Conservation (phyloP, 1,140 invertebrate genomes). For the Drosophila nannoptera region DNA sequence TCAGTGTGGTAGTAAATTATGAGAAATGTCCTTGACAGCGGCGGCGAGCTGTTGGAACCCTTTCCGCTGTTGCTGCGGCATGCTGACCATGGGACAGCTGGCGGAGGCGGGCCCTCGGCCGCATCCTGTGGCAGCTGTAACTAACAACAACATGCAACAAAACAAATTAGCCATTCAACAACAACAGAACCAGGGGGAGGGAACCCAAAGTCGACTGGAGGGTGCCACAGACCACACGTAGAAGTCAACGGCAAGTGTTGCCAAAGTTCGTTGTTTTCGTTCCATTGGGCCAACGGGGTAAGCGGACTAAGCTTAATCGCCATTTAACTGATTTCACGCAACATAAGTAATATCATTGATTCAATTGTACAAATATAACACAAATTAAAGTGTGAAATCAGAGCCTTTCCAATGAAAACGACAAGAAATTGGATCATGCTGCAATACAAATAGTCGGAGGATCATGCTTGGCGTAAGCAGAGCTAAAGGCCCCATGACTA, state of each 20-base stretch:
- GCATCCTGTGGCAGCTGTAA: slow-evolving; percentile 72
- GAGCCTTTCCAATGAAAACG: too few species aligned
- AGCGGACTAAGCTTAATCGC: background rate
- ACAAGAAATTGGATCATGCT: too few species aligned
- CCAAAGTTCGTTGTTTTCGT: slow-evolving; percentile 15
- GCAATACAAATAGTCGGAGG: too few species aligned
- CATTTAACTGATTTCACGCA: background rate
- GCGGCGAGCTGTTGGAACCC: slow-evolving; percentile 51
- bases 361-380: too few species aligned
- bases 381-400: too few species aligned
- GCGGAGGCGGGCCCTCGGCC: background rate
- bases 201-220: background rate
- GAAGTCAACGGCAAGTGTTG: slow-evolving; percentile 48
- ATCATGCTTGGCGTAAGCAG: too few species aligned
- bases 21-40: slow-evolving; percentile 78
- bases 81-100: slow-evolving; percentile 1
- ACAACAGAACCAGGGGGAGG: slow-evolving; percentile 7
- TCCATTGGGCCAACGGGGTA: background rate
- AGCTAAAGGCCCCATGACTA: too few species aligned
- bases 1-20: slow-evolving; percentile 71
- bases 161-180: slow-evolving; percentile 78
- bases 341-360: too few species aligned
- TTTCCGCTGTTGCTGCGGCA: slow-evolving; percentile 27
- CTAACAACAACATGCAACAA: slow-evolving; percentile 74
- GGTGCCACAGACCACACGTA: slow-evolving; percentile 3